Base-by-base conservation (phyloP, 1,140 invertebrate species). In the Drosophila nigromelanica region DNA sequence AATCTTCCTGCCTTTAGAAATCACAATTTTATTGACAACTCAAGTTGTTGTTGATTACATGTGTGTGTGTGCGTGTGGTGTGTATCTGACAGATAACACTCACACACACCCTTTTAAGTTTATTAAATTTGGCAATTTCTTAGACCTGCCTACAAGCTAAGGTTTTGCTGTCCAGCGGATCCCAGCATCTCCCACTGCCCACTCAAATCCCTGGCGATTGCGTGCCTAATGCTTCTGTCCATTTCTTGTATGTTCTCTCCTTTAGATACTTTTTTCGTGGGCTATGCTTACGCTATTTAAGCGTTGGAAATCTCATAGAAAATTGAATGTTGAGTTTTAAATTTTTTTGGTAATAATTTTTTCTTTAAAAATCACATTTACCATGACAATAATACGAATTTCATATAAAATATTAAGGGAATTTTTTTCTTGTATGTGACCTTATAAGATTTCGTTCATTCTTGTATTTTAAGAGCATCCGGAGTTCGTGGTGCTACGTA, bases 21-120 rank as follows among this genome's bases (percentile, higher is more conserved):
- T 90, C 87, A 82, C 80, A 87, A 83, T 90, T 90, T 90, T 90
- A 90, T 90, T 90, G 87, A 90, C 87, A 90, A 90, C 79, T 87
- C 81, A 87, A 90, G 79, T 87, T 83, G 69, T 80, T 80, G 73
- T 83, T 90, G 81, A 87, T 87, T 87, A 87, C 81, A 87, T 78
- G 75, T 62, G 70, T 72, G 61, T 64, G 71, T 86, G 2, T 0
- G 15, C 6, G 8, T 5, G 10, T 11, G 24, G 45, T 48, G 64
- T 63, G 71, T 86, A 58, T 77, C 63, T 78, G 69, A 68, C 75
- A 81, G 82, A 50, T 70, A 70, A 24, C 37, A 45, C 50, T 55
- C 40, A 54, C 42, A 48, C 63, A 79, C 58, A 87, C 79, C 87
- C 87, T 90, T 90, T 87, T 90, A 90, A 83, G 81, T 90, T 90